phyloP scores from a whole-genome alignment of 2,888 invertebrate genomes.

The Stenurella melanura region DNA sequence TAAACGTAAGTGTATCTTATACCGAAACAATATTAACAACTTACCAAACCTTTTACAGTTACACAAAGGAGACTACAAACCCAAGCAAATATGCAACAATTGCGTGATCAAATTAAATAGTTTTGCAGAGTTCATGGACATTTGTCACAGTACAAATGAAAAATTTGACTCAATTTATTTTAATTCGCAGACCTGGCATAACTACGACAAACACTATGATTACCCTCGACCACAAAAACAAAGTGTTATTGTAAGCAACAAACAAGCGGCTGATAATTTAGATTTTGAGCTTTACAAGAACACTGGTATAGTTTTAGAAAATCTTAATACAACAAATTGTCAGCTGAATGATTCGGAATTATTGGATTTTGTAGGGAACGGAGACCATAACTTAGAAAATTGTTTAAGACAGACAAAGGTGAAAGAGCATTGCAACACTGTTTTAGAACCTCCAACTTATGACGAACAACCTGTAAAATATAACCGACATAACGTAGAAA shows the following conservation, averaged over 20 bases:
- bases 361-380: conserved; percentile 30
- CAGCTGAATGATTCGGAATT: conserved; percentile 24
- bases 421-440: not conserved
- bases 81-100: conserved; percentile 69
- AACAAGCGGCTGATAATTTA: conserved; percentile 49
- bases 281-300: conserved; percentile 40
- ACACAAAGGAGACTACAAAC: conserved; percentile 69
- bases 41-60: conserved; percentile 61
- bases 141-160: conserved; percentile 67
- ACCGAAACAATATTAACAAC: not conserved
- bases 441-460: conserved; percentile 13
- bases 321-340: conserved; percentile 22
- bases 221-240: conserved; percentile 50
- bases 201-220: conserved; percentile 10
- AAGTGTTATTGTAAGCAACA: conserved; percentile 58
- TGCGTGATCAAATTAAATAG: conserved; percentile 70
- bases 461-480: not conserved
- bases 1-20: conserved; percentile 64
- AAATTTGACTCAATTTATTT: conserved; percentile 68
- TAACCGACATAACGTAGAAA: not conserved
- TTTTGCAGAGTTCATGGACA: conserved; percentile 67
- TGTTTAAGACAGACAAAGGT: not conserved
- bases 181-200: conserved; percentile 39
- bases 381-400: conserved; percentile 46
- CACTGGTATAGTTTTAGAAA: conserved; percentile 30